Evolutionary conservation across 2,797 vertebrate species (phyloP).

Genomic region (Strix occidentalis): DNA sequence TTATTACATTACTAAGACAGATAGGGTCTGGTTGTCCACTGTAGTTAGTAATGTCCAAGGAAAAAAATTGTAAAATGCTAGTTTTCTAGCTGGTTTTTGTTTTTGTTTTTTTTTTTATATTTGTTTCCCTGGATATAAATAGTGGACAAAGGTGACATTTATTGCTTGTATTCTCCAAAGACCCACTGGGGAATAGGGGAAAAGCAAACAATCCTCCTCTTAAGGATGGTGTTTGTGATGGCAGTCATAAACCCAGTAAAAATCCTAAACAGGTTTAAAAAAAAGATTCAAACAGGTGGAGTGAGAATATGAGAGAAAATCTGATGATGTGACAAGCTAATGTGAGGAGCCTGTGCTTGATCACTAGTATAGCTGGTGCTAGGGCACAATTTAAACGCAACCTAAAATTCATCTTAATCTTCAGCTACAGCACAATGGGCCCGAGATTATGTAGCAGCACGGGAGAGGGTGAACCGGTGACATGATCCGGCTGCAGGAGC

Average conservation of each 20-base stretch:
- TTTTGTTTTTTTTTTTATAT: not conserved
- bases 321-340: not conserved
- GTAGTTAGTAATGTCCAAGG: not conserved
- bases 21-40: fast-evolving
- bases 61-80: not conserved
- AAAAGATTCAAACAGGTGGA: not conserved
- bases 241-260: not conserved
- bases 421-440: fast-evolving
- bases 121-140: not conserved
- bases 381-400: not conserved
- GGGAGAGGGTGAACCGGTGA: fast-evolving
- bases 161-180: not conserved
- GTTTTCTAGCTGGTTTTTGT: not conserved
- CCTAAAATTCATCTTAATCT: not conserved
- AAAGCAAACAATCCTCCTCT: not conserved
- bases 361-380: not conserved
- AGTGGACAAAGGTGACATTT: not conserved
- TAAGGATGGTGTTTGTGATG: not conserved
- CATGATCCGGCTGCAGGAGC: fast-evolving
- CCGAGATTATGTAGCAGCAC: fast-evolving
- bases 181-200: not conserved
- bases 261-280: not conserved
- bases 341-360: not conserved
- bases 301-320: not conserved
- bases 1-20: fast-evolving